Percentiles rank a stretch among this genome's conserved stretches.
phyloP scores from a whole-genome alignment of 2,797 vertebrate genomes.

The Onychomys arenicola region DNA sequence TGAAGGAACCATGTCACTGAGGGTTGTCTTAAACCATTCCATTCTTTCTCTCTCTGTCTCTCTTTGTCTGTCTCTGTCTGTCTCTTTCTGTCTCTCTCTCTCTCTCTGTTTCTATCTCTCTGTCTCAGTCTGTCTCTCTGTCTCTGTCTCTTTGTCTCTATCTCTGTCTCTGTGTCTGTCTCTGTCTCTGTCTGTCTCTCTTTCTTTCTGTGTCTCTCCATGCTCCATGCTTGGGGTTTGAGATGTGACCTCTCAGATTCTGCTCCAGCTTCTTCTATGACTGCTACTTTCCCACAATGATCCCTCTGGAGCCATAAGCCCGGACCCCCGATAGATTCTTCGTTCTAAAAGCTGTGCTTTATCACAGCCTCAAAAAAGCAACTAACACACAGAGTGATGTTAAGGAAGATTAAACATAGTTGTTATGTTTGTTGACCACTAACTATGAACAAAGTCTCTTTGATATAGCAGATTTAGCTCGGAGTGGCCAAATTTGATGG shows the following conservation, averaged over 20 bases:
- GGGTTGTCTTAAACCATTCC: not conserved
- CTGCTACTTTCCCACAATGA: not conserved
- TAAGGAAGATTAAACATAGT: not conserved
- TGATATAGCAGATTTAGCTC: not conserved
- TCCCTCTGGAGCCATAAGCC: not conserved
- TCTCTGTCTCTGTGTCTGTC: no score
- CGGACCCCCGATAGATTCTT: not conserved
- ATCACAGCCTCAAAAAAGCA: not conserved
- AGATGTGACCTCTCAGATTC: not conserved
- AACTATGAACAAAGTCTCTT: not conserved
- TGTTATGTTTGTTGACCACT: not conserved
- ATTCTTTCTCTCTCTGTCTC: not conserved
- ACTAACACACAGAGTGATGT: not conserved
- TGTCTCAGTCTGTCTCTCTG: no score
- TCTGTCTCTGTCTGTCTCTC: not conserved
- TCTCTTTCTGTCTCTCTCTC: no score
- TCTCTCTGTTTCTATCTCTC: no score
- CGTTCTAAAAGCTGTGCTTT: not conserved
- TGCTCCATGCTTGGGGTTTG: not conserved
- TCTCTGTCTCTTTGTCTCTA: no score
- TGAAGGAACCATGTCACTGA: not conserved
- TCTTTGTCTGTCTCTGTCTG: no score
- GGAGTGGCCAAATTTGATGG: not conserved
- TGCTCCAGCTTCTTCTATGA: not conserved
- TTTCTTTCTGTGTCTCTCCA: not conserved